Conservation (phyloP, 2,888 invertebrate species). For the Iphiclides podalirius region DNA sequence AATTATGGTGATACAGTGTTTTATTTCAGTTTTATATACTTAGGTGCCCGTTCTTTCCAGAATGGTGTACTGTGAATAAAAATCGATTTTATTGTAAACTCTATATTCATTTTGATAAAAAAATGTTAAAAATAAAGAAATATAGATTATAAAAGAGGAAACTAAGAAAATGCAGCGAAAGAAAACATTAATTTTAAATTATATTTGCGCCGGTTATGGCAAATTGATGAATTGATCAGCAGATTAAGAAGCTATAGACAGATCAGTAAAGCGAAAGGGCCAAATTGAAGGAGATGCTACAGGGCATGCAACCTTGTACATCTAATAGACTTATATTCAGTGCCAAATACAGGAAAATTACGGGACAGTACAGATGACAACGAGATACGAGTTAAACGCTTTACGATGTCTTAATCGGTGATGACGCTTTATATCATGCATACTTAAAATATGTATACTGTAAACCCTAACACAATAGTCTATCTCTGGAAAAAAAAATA, state of each 20-base stretch:
- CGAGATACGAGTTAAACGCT: slow-evolving; percentile 66
- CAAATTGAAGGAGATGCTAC: slow-evolving; percentile 14
- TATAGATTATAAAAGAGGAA: neutral
- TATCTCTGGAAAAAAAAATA: slow-evolving; percentile 9
- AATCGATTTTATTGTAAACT: neutral
- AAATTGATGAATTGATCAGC: slow-evolving; percentile 1
- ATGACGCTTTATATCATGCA: slow-evolving; percentile 60
- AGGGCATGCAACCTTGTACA: slow-evolving; percentile 14
- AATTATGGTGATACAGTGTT: no score
- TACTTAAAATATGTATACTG: slow-evolving; percentile 3
- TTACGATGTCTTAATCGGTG: slow-evolving; percentile 73
- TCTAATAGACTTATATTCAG: slow-evolving; percentile 21
- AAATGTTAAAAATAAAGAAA: neutral
- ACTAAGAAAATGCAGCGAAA: neutral
- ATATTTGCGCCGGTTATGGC: neutral
- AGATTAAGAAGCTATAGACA: slow-evolving; percentile 11
- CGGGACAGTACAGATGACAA: slow-evolving; percentile 37
- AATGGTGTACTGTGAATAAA: neutral
- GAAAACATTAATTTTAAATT: neutral
- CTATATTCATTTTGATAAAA: no score
- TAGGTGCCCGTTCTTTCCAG: no score
- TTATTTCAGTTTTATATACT: no score
- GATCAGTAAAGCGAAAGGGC: slow-evolving; percentile 14
- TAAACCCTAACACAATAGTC: slow-evolving; percentile 3
- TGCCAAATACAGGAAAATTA: slow-evolving; percentile 66